Conservation (phyloP, 2,113 vertebrate species). For the Lates calcarifer region DNA sequence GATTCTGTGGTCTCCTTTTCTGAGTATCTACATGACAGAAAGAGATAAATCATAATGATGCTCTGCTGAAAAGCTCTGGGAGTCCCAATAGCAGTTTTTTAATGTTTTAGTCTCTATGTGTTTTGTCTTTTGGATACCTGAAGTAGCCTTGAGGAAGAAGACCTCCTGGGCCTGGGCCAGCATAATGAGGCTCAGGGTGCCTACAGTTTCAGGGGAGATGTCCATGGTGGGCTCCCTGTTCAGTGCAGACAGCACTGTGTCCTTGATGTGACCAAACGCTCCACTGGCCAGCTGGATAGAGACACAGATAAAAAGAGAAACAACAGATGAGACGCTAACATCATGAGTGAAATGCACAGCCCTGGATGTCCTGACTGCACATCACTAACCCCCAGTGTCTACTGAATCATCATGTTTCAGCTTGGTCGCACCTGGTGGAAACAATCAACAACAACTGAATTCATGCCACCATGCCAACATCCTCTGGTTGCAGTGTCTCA, state of each 20-base stretch:
- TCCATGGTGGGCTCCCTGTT: conserved; percentile 97
- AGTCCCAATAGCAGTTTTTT: background rate
- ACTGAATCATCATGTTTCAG: background rate
- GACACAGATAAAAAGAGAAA: conserved; percentile 8
- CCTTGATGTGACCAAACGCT: conserved; percentile 97
- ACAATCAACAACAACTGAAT: no score
- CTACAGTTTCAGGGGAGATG: conserved; percentile 95
- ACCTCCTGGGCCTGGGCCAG: conserved; percentile 99
- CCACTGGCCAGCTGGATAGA: conserved; percentile 92
- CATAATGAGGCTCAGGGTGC: conserved; percentile 96
- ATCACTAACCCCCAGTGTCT: background rate
- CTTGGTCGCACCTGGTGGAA: background rate
- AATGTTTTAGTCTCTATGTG: background rate
- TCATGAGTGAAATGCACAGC: background rate
- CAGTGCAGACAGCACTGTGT: conserved; percentile 94
- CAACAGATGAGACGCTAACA: background rate
- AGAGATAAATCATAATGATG: background rate
- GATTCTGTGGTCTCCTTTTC: background rate
- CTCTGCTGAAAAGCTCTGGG: background rate
- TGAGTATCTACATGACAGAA: background rate
- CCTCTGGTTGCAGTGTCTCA: background rate
- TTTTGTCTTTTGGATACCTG: conserved; percentile 84
- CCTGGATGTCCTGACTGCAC: background rate
- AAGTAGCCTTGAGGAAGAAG: conserved; percentile 96
- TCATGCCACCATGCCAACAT: background rate